Base-by-base conservation (phyloP, 2,797 vertebrate species). In the Gymnodraco acuticeps region DNA sequence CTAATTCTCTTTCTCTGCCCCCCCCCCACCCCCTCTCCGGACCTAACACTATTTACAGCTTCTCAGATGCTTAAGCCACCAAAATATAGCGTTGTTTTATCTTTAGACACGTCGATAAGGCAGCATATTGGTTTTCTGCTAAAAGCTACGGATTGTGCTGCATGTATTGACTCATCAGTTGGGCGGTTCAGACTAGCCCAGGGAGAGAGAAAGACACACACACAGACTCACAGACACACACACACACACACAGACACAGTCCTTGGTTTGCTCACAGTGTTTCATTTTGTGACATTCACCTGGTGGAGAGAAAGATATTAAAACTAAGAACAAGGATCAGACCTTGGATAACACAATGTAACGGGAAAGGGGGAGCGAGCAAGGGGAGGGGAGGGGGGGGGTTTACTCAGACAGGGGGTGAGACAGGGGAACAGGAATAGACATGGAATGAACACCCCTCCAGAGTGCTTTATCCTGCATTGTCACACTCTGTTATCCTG, bases 81-180 rank as follows among this genome's bases (percentile, higher is more conserved):
- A 83, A 92, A 89, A 89, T 90, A 86, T 80, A 75, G 62, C 81
- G 14, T 78, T 83, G 84, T 91, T 91, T 94, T 88, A 91, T 91
- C 92, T 92, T 91, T 87, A 89, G 89, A 86, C 83, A 45, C 83
- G 89, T 91, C 90, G 85, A 92, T 92, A 90, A 83, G 84, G 79
- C 68, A 80, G 83, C 85, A 87, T 93, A 92, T 92, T 92, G 89
- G 88, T 88, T 93, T 93, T 89, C 89, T 89, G 87, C 91, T 92
- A 92, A 93, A 93, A 91, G 91, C 90, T 70, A 82, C 73, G 66
- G 84, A 90, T 87, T 87, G 84, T 70, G 79, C 88, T 75, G 83
- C 86, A 52, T 6, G 76, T 91, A 93, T 92, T 92, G 92, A 92
- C 91, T 90, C 87, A 75, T 89, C 87, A 85, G 75, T 73, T 47